Percentiles rank a stretch among this genome's conserved stretches.
Evolutionary conservation across 2,888 invertebrate genomes (phyloP).

Genomic region (Conistra vaccinii): DNA sequence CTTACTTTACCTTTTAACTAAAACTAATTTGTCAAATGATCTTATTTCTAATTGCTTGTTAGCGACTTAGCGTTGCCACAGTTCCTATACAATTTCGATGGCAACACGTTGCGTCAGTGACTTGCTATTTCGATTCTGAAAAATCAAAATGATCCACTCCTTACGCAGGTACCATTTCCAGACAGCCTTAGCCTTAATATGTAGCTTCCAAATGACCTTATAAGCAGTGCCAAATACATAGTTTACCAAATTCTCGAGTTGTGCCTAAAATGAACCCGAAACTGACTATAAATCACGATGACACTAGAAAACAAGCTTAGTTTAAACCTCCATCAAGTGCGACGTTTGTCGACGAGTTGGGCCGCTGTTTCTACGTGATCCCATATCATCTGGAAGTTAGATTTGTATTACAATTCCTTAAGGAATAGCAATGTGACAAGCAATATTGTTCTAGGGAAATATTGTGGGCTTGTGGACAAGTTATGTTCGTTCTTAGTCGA

Average conservation of each 20-base stretch:
- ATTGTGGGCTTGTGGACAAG: not conserved
- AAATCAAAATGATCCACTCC: not conserved
- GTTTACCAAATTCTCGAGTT: conserved; percentile 10
- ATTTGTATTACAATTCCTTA: conserved; percentile 47
- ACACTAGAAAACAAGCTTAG: conserved; percentile 46
- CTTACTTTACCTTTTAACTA: not conserved
- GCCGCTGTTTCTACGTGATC: conserved; percentile 40
- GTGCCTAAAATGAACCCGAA: conserved; percentile 28
- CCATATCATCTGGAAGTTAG: conserved; percentile 33
- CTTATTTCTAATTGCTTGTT: not conserved
- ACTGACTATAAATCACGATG: conserved; percentile 54
- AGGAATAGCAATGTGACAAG: conserved; percentile 31
- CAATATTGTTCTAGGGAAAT: conserved; percentile 22
- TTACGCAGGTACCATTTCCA: not conserved
- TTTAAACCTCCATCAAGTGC: conserved; percentile 59
- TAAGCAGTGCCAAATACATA: conserved; percentile 20
- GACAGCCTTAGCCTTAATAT: not conserved
- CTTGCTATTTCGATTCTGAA: not conserved
- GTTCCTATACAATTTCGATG: not conserved
- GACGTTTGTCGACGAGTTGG: conserved; percentile 41
- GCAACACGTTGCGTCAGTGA: not conserved
- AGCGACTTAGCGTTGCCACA: too few species aligned
- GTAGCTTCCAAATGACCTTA: conserved; percentile 12
- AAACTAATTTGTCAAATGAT: not conserved
- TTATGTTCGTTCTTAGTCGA: not conserved